Percentiles rank a stretch among this genome's conserved stretches.
Conservation (phyloP, 2,113 vertebrate genomes). For the Tetrax tetrax region DNA sequence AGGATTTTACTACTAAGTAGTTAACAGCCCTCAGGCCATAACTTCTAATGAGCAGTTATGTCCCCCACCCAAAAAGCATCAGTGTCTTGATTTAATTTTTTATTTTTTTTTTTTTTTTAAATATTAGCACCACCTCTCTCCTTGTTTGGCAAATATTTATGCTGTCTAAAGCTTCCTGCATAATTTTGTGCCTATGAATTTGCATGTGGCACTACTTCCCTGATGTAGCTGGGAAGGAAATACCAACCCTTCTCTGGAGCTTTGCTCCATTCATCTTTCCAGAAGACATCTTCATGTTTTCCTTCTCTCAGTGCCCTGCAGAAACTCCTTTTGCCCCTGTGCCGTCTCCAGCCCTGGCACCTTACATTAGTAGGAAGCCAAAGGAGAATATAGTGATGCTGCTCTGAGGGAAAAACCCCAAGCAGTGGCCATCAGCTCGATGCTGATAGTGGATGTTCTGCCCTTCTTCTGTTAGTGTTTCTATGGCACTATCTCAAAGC, state of each 20-base stretch:
- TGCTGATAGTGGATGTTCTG: not conserved
- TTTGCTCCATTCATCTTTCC: not conserved
- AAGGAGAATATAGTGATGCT: not conserved
- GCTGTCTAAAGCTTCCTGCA: not conserved
- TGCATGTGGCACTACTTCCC: not conserved
- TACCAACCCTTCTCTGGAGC: not conserved
- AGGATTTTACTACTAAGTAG: slow-evolving; percentile 61
- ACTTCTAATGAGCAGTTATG: slow-evolving; percentile 39
- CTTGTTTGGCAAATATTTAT: not conserved
- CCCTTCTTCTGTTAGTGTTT: not conserved
- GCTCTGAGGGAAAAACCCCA: not conserved
- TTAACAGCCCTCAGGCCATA: slow-evolving; percentile 55
- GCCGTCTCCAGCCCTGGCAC: not conserved
- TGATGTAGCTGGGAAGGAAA: not conserved
- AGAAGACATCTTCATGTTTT: not conserved
- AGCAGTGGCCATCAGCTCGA: not conserved
- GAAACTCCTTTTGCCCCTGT: not conserved
- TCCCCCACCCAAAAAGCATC: not conserved
- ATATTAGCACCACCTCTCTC: not conserved
- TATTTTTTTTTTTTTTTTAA: not conserved
- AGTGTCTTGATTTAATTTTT: not conserved
- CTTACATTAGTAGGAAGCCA: not conserved
- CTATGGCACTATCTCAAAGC: slow-evolving; percentile 41
- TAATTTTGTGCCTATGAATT: not conserved
- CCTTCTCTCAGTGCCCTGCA: not conserved